These are phyloP conservation scores for Archilochus colubris DNA, from an alignment of 2,113 vertebrate species.

Conservation along the genomic window DNA sequence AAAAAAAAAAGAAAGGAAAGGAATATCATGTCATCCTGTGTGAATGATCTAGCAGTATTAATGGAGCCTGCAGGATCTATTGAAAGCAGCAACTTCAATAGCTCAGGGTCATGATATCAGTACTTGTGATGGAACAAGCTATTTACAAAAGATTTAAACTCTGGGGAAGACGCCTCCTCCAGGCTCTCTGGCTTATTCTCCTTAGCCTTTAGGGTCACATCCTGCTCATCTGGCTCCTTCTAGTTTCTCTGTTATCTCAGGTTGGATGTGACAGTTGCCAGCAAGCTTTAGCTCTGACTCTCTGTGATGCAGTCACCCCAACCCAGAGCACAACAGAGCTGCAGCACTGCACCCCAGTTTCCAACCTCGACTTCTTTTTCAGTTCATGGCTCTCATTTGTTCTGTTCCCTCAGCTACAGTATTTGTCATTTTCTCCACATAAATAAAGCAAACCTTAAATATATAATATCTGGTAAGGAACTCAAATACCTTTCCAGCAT, in stretches of 20 bases:
- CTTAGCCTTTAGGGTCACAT: constrained; percentile 64
- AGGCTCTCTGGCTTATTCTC: constrained; percentile 58
- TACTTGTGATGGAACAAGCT: constrained; percentile 72
- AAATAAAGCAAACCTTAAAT: constrained; percentile 58
- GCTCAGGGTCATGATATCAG: constrained; percentile 69
- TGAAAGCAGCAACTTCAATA: constrained; percentile 72
- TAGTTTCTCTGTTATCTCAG: constrained; percentile 34
- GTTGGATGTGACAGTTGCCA: constrained; percentile 32
- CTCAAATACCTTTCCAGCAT: constrained; percentile 10
- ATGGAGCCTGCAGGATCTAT: constrained; percentile 64
- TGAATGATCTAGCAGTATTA: constrained; percentile 66
- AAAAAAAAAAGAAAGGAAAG: not conserved
- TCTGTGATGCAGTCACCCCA: not conserved
- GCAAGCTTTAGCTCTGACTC: constrained; percentile 35
- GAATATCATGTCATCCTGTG: constrained; percentile 49
- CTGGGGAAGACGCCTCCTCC: constrained; percentile 54
- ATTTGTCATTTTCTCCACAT: constrained; percentile 32
- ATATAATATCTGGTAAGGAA: constrained; percentile 11
- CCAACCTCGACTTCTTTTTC: not conserved
- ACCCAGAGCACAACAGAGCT: not conserved
- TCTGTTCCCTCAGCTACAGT: not conserved
- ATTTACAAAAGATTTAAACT: constrained; percentile 75
- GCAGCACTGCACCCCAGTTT: not conserved
- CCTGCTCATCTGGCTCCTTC: constrained; percentile 29
- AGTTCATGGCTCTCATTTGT: not conserved